These are phyloP conservation scores for Poecile montanus DNA, from an alignment of 2,797 vertebrate genomes.

Conservation along the genomic window DNA sequence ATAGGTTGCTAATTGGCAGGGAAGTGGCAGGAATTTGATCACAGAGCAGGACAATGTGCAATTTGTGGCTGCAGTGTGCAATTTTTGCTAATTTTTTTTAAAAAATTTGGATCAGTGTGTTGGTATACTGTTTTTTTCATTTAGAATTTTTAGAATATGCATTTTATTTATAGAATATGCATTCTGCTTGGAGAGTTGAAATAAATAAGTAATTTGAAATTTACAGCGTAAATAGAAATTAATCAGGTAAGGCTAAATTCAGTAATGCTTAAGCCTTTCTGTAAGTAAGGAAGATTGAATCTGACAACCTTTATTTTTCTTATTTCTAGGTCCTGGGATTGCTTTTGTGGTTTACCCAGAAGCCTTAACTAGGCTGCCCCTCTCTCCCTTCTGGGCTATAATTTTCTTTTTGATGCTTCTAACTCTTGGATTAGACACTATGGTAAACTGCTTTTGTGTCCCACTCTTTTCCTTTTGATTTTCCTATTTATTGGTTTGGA, in stretches of 20 bases:
- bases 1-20: not conserved
- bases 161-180: no score
- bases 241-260: not conserved
- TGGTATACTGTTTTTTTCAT: no score
- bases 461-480: not conserved
- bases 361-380: constrained; percentile 93
- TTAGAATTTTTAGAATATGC: no score
- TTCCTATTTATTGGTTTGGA: not conserved
- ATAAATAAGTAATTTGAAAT: not conserved
- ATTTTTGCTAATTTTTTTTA: not conserved
- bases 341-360: constrained; percentile 98
- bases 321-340: constrained; percentile 90
- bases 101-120: not conserved
- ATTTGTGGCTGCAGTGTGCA: no score
- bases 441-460: constrained; percentile 82
- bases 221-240: not conserved
- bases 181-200: not conserved
- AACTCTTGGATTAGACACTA: constrained; percentile 95
- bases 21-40: not conserved
- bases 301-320: not conserved
- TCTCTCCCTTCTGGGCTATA: constrained; percentile 98
- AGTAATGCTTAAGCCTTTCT: not conserved
- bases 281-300: not conserved
- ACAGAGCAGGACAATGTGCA: not conserved
- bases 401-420: constrained; percentile 99